These are phyloP conservation scores for Marasmarcha lunaedactyla DNA, from an alignment of 2,888 invertebrate genomes.

Conservation along the genomic window DNA sequence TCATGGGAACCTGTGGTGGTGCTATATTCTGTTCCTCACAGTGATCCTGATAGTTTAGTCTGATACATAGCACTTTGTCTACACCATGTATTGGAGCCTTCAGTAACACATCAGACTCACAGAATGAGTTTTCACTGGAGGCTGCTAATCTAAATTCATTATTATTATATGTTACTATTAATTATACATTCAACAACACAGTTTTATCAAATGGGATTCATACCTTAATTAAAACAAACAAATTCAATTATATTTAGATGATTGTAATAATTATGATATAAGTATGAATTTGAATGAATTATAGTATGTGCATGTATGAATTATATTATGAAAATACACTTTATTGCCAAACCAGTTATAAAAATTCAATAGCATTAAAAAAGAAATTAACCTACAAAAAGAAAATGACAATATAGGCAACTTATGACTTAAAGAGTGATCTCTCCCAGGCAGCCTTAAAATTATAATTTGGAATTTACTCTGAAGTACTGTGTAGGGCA, in stretches of 20 bases:
- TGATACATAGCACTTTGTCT: conserved; percentile 88
- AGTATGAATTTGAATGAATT: too few species aligned
- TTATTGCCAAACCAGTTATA: too few species aligned
- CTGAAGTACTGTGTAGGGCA: too few species aligned
- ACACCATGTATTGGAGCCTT: conserved; percentile 82
- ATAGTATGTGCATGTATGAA: too few species aligned
- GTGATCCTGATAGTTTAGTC: conserved; percentile 88
- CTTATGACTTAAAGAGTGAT: too few species aligned
- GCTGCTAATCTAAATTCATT: neutral
- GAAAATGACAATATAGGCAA: too few species aligned
- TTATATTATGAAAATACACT: too few species aligned
- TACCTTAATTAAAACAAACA: neutral
- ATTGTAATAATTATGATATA: neutral
- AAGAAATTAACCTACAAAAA: too few species aligned
- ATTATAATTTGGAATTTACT: too few species aligned
- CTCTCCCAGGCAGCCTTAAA: too few species aligned
- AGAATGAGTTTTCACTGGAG: neutral
- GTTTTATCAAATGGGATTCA: neutral
- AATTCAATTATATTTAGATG: neutral
- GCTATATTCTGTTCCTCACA: conserved; percentile 84
- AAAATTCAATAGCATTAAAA: too few species aligned
- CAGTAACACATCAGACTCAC: conserved; percentile 49
- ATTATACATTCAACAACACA: too few species aligned
- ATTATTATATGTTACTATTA: neutral
- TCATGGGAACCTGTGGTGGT: conserved; percentile 81